These are phyloP conservation scores for Mayetiola destructor DNA, from an alignment of 2,888 invertebrate species.

Conservation along the genomic window DNA sequence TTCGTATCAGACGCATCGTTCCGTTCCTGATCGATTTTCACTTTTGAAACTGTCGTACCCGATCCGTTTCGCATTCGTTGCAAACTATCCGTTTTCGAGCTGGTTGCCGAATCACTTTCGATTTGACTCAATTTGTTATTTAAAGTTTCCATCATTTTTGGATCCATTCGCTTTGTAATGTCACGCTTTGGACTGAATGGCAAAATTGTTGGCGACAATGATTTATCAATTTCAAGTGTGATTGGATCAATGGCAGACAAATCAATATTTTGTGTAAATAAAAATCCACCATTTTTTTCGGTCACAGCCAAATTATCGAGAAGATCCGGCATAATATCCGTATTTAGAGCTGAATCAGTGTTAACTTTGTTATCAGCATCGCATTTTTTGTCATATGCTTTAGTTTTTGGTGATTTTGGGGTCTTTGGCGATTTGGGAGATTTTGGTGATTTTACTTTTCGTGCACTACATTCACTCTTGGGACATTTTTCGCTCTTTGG, in stretches of 20 bases:
- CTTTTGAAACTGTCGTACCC: slow-evolving; percentile 25
- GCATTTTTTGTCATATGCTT: slow-evolving; percentile 32
- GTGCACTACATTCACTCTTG: not conserved
- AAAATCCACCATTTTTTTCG: slow-evolving; percentile 42
- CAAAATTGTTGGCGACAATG: slow-evolving; percentile 39
- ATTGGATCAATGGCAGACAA: slow-evolving; percentile 58
- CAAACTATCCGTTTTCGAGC: slow-evolving; percentile 56
- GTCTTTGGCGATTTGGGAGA: slow-evolving; percentile 51
- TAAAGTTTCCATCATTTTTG: slow-evolving; percentile 49
- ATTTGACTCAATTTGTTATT: slow-evolving; percentile 61
- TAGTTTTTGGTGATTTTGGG: slow-evolving; percentile 46
- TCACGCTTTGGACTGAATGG: slow-evolving; percentile 55
- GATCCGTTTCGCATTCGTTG: slow-evolving; percentile 28
- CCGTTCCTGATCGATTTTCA: slow-evolving; percentile 40
- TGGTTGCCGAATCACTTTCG: slow-evolving; percentile 61
- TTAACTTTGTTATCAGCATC: slow-evolving; percentile 19
- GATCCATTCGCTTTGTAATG: slow-evolving; percentile 53
- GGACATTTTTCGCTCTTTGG: slow-evolving; percentile 24
- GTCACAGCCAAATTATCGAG: slow-evolving; percentile 33
- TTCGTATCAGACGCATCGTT: slow-evolving; percentile 40
- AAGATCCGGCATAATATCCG: slow-evolving; percentile 41
- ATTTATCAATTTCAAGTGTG: slow-evolving; percentile 55
- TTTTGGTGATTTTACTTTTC: slow-evolving; percentile 38
- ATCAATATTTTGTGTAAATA: slow-evolving; percentile 62
- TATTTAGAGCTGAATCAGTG: slow-evolving; percentile 17